Evolutionary conservation across 1,140 invertebrate species (phyloP).

Genomic region (Archegozetes longisetosus): DNA sequence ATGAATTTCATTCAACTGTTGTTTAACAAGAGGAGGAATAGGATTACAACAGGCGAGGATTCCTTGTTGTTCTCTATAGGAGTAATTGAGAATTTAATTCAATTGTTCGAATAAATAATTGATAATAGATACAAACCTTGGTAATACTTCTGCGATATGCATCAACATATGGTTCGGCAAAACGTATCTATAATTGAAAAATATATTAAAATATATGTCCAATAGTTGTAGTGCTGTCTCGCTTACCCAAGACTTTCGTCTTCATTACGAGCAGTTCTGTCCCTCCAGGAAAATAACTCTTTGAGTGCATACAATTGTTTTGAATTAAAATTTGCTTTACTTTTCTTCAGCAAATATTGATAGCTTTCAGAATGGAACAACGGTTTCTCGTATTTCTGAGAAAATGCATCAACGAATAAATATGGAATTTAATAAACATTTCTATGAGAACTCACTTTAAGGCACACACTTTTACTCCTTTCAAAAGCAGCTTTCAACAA

Average conservation of each 20-base stretch:
- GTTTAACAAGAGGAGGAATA: constrained; percentile 65
- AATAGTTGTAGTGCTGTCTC: not conserved
- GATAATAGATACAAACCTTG: constrained; percentile 29
- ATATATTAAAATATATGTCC: not conserved
- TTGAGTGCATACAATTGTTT: constrained; percentile 65
- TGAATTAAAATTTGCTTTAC: constrained; percentile 64
- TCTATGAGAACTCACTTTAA: constrained; percentile 26
- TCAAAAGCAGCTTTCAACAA: constrained; percentile 50
- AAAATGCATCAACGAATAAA: not conserved
- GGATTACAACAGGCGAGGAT: constrained; percentile 86
- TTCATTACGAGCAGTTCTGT: constrained; percentile 58
- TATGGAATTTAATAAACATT: no score
- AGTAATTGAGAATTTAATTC: not conserved
- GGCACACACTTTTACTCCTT: constrained; percentile 51
- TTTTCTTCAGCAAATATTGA: constrained; percentile 53
- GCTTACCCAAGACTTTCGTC: constrained; percentile 71
- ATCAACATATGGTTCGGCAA: constrained; percentile 36
- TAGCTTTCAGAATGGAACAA: constrained; percentile 51
- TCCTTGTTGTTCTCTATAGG: constrained; percentile 63
- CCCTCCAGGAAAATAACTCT: constrained; percentile 73
- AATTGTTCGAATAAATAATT: not conserved
- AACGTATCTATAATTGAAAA: constrained; percentile 6
- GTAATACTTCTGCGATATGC: constrained; percentile 72
- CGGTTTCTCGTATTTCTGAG: constrained; percentile 62
- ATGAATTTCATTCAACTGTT: constrained; percentile 56